phyloP scores from a whole-genome alignment of 2,113 vertebrate genomes.

The Calcarius ornatus region DNA sequence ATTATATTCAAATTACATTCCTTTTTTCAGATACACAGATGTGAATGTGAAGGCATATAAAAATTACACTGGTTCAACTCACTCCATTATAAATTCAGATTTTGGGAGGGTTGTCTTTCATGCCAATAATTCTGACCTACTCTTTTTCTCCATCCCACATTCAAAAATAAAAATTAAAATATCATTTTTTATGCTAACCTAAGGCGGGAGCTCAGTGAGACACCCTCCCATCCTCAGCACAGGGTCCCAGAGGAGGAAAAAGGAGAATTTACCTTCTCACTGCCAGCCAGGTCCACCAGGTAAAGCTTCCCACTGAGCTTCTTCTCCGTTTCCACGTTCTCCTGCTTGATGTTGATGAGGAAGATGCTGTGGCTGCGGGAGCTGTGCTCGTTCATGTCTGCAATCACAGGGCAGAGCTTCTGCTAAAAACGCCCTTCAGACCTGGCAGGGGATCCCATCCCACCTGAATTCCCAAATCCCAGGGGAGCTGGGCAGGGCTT shows the following conservation, averaged over 20 bases:
- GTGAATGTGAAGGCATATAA: background rate
- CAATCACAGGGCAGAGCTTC: background rate
- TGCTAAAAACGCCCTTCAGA: background rate
- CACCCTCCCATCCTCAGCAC: background rate
- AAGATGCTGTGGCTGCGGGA: constrained; percentile 98
- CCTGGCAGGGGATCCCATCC: background rate
- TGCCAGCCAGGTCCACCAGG: constrained; percentile 94
- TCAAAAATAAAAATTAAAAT: background rate
- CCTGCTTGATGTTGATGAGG: constrained; percentile 95
- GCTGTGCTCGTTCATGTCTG: constrained; percentile 99
- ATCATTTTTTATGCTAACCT: fast-evolving
- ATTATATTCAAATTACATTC: background rate
- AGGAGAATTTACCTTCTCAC: constrained; percentile 85
- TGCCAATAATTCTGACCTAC: background rate
- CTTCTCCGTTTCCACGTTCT: constrained; percentile 94
- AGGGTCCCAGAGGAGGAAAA: background rate
- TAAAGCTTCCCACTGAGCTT: constrained; percentile 96
- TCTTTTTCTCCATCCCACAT: background rate
- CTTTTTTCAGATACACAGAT: background rate
- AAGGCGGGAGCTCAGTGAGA: background rate
- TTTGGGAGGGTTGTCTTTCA: background rate
- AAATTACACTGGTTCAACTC: background rate
- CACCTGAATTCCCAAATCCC: background rate
- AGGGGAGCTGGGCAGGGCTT: background rate
- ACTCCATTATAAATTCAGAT: background rate